phyloP scores from a whole-genome alignment of 2,797 vertebrate genomes.

The Dermochelys coriacea region DNA sequence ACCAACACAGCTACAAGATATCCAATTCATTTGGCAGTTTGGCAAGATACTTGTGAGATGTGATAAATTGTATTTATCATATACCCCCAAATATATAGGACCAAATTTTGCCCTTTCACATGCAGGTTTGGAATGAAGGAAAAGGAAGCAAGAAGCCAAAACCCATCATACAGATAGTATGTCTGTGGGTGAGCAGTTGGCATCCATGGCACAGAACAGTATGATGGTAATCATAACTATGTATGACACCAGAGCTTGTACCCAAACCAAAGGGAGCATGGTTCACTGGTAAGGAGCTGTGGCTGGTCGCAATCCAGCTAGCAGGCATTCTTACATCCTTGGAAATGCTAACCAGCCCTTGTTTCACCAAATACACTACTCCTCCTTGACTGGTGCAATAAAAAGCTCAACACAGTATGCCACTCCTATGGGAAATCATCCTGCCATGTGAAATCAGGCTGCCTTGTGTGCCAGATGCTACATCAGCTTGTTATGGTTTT shows the following conservation, averaged over 20 bases:
- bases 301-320: neutral
- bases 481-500: neutral
- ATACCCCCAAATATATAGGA: neutral
- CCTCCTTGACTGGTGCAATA: neutral
- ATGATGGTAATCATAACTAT: accelerated
- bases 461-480: neutral
- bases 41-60: neutral
- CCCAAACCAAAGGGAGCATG: neutral
- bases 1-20: neutral
- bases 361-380: neutral
- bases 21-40: neutral
- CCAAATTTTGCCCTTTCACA: neutral
- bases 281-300: neutral
- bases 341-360: neutral
- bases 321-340: neutral
- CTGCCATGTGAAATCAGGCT: neutral
- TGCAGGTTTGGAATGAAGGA: neutral
- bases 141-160: neutral
- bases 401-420: accelerated
- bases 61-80: neutral
- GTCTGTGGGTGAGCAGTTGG: neutral
- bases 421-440: neutral
- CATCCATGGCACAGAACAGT: neutral
- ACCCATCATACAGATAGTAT: neutral
- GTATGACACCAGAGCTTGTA: accelerated